Percentiles rank a stretch among this genome's conserved stretches.
Evolutionary conservation across 2,797 vertebrate genomes (phyloP).

Genomic region (Notoglanidium macrostoma): DNA sequence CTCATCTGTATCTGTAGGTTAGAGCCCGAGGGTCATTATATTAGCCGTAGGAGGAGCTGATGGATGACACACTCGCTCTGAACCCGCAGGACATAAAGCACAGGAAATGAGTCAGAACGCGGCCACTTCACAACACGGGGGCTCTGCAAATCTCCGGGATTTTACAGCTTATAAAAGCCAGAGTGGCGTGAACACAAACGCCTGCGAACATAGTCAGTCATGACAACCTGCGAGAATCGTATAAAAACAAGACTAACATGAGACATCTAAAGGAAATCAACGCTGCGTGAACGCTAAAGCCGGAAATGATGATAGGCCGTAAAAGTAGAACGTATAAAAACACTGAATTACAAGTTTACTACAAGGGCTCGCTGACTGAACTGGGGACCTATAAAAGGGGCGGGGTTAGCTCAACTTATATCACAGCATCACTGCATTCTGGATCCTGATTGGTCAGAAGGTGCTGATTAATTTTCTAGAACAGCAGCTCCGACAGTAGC

Average conservation of each 20-base stretch:
- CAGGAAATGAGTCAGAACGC: slow-evolving; percentile 44
- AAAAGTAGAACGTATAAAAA: not conserved
- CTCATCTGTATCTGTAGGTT: slow-evolving; percentile 23
- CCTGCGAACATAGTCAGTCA: not conserved
- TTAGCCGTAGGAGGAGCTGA: slow-evolving; percentile 34
- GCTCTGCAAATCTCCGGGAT: not conserved
- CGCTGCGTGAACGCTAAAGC: not conserved
- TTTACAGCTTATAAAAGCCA: slow-evolving; percentile 9
- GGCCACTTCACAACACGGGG: slow-evolving; percentile 11
- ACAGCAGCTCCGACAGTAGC: not conserved
- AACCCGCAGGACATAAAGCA: slow-evolving; percentile 38
- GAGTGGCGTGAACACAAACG: not conserved
- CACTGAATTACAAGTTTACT: not conserved
- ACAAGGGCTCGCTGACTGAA: not conserved
- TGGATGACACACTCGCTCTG: slow-evolving; percentile 18
- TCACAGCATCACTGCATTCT: not conserved
- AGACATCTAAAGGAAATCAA: not conserved
- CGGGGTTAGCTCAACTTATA: no score
- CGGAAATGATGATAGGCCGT: not conserved
- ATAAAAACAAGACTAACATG: not conserved
- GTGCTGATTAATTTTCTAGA: not conserved
- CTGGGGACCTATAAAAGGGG: not conserved
- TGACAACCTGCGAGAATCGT: not conserved
- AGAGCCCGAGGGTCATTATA: slow-evolving; percentile 21
- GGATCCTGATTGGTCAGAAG: not conserved